Percentiles rank a stretch among this genome's conserved stretches.
Evolutionary conservation across 1,140 invertebrate genomes (phyloP).

Genomic region (Sitodiplosis mosellana): DNA sequence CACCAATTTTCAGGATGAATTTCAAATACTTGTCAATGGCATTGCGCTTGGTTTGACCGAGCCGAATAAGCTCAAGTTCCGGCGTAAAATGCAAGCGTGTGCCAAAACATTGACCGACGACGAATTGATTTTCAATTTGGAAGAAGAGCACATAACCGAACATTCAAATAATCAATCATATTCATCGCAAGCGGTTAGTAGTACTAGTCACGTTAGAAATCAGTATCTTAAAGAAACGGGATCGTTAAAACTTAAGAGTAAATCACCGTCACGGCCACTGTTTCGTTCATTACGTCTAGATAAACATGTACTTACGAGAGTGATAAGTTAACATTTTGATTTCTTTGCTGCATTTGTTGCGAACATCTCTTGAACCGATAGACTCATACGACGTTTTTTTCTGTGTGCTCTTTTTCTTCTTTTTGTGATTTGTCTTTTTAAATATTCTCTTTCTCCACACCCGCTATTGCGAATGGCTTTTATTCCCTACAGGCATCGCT

Average conservation of each 20-base stretch:
- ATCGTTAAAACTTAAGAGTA: conserved; percentile 9
- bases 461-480: no score
- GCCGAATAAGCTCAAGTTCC: conserved; percentile 25
- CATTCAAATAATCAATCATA: background rate
- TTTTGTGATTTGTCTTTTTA: background rate
- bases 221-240: conserved; percentile 3
- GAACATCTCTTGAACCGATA: background rate
- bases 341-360: background rate
- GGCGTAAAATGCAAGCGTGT: conserved; percentile 15
- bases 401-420: no score
- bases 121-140: conserved; percentile 52
- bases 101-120: conserved; percentile 13
- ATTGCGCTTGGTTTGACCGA: conserved; percentile 55
- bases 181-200: background rate
- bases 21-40: conserved; percentile 61
- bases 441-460: background rate
- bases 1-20: conserved; percentile 51
- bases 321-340: background rate
- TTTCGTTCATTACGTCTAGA: background rate
- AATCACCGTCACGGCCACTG: conserved; percentile 15
- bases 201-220: background rate
- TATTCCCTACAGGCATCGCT: conserved; percentile 31
- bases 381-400: no score
- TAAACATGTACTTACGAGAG: background rate
- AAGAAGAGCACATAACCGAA: conserved; percentile 38